These are phyloP conservation scores for Patiria pectinifera DNA, from an alignment of 53 echinoderm and acorn worm species.

Conservation along the genomic window DNA sequence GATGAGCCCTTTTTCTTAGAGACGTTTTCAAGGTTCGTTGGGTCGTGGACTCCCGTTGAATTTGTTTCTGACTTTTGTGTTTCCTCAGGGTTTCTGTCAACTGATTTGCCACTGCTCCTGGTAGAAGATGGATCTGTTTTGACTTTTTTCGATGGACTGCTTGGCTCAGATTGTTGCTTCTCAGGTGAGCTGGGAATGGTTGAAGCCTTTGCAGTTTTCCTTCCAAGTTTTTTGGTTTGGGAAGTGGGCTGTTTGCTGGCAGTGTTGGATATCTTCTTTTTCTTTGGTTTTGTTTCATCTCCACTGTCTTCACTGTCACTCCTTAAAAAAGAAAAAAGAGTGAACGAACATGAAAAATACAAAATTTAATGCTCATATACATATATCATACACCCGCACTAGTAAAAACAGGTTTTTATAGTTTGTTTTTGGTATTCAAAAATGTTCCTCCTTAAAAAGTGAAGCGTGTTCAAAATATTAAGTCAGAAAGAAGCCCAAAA, in stretches of 20 bases:
- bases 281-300: slow-evolving; percentile 25
- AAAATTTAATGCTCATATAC: neutral
- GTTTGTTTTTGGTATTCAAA: too few relatives aligned
- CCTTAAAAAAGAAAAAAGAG: neutral
- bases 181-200: neutral
- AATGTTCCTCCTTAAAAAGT: too few relatives aligned
- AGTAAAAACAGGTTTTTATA: too few relatives aligned
- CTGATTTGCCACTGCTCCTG: neutral
- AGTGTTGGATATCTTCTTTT: neutral
- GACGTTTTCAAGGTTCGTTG: neutral
- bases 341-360: neutral
- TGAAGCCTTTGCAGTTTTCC: slow-evolving; percentile 20
- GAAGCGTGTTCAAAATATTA: too few relatives aligned
- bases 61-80: neutral
- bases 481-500: too few relatives aligned
- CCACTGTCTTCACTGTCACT: slow-evolving; percentile 50
- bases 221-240: slow-evolving; percentile 7
- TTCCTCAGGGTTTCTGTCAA: neutral
- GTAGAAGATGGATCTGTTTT: neutral
- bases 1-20: neutral
- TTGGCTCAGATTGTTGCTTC: slow-evolving; percentile 12
- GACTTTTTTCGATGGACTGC: neutral
- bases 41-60: neutral
- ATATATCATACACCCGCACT: too few relatives aligned
- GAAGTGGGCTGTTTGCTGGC: neutral